Evolutionary conservation across 2,888 invertebrate species (phyloP).

Genomic region (Doris montereyensis): DNA sequence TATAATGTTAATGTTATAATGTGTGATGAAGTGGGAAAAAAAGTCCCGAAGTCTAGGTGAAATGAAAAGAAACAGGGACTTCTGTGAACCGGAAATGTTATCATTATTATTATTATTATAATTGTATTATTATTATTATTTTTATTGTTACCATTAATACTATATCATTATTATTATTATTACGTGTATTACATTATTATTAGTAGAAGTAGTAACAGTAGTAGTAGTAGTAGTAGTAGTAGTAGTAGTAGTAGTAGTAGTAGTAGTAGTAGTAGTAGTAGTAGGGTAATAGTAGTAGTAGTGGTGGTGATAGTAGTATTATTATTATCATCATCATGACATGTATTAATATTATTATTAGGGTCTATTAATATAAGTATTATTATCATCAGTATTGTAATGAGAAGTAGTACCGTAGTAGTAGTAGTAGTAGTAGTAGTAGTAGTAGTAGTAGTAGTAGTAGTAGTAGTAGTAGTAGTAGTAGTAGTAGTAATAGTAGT

Average conservation of each 20-base stretch:
- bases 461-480: background rate
- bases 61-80: too few relatives aligned
- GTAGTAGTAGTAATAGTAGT: background rate
- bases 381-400: background rate
- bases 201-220: slow-evolving; percentile 8
- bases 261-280: slow-evolving; percentile 21
- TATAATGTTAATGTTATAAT: too few relatives aligned
- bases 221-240: slow-evolving; percentile 27
- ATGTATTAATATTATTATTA: too few relatives aligned
- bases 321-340: too few relatives aligned
- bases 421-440: background rate
- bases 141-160: too few relatives aligned
- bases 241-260: slow-evolving; percentile 28
- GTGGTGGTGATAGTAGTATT: background rate
- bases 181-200: too few relatives aligned
- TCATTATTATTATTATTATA: too few relatives aligned
- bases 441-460: background rate
- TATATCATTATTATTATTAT: too few relatives aligned
- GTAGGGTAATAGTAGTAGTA: background rate
- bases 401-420: background rate
- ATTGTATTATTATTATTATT: too few relatives aligned
- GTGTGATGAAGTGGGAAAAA: too few relatives aligned
- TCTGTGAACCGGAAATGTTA: too few relatives aligned
- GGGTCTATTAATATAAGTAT: background rate
- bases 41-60: too few relatives aligned